A percentile compares a stretch with the other conserved stretches of the same genome.
These are phyloP conservation scores for Copsychus sechellarum DNA, from an alignment of 2,113 vertebrate species.

Conservation along the genomic window DNA sequence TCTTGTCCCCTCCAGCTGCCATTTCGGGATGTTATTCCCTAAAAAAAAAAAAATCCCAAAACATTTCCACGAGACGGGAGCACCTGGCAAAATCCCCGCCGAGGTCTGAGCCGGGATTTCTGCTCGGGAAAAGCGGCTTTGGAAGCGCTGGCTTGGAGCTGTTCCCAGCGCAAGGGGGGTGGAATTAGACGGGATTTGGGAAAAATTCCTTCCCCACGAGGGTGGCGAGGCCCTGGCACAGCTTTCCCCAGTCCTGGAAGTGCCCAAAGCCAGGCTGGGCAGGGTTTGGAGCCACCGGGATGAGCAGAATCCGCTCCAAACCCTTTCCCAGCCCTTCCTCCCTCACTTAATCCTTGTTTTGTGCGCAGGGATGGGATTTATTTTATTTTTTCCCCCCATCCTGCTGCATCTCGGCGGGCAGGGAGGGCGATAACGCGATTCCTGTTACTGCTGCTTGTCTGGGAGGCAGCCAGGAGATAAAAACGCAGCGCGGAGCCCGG, in stretches of 20 bases:
- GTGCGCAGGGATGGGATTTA: neutral
- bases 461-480: neutral
- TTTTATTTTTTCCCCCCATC: neutral
- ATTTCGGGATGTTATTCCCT: fast-evolving
- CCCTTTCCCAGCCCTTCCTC: neutral
- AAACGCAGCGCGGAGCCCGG: neutral
- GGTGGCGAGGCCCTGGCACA: neutral
- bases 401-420: neutral
- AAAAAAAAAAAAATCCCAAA: neutral
- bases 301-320: neutral
- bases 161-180: too few species aligned
- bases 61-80: fast-evolving
- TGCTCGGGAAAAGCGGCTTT: neutral
- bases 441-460: neutral
- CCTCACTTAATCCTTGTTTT: neutral
- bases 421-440: neutral
- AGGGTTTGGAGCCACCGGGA: neutral
- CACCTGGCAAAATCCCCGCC: neutral
- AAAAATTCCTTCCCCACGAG: neutral
- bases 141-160: neutral
- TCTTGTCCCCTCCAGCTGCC: neutral
- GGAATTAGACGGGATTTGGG: neutral
- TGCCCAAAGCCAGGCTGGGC: neutral
- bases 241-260: neutral
- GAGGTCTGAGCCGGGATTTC: neutral